A percentile compares a stretch with the other conserved stretches of the same genome.
These are phyloP conservation scores for Hoplostethus atlanticus DNA, from an alignment of 2,797 vertebrate genomes.

Conservation along the genomic window DNA sequence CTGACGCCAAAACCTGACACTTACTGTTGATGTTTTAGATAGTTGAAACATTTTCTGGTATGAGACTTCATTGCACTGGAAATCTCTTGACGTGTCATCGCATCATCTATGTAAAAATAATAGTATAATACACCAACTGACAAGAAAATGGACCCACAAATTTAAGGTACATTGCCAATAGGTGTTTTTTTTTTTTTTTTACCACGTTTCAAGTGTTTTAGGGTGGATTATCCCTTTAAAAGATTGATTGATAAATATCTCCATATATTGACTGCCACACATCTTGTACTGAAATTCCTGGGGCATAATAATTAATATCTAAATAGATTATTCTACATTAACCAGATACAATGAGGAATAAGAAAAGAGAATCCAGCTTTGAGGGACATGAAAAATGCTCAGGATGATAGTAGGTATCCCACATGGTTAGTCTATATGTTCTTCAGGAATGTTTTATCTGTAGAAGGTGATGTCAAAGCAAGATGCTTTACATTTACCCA, in stretches of 20 bases:
- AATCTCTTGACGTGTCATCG: neutral
- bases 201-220: too few species aligned
- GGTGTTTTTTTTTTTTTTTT: too few species aligned
- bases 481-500: neutral
- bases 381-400: too few species aligned
- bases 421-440: neutral
- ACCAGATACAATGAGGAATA: neutral
- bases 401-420: neutral
- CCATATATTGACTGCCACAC: neutral
- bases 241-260: too few species aligned
- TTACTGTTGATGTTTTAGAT: conserved; percentile 1
- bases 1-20: conserved; percentile 18
- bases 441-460: neutral
- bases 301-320: too few species aligned
- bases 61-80: neutral
- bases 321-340: too few species aligned
- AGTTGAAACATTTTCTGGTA: neutral
- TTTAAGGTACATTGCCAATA: too few species aligned
- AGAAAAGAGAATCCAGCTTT: neutral
- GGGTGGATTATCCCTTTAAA: too few species aligned
- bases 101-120: too few species aligned
- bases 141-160: too few species aligned
- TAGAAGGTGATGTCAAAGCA: neutral
- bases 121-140: too few species aligned
- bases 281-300: neutral